Evolutionary conservation across 30 jellyfish, hydroid and myxozoan genomes (phyloP).

Genomic region (Mastigias papua): DNA sequence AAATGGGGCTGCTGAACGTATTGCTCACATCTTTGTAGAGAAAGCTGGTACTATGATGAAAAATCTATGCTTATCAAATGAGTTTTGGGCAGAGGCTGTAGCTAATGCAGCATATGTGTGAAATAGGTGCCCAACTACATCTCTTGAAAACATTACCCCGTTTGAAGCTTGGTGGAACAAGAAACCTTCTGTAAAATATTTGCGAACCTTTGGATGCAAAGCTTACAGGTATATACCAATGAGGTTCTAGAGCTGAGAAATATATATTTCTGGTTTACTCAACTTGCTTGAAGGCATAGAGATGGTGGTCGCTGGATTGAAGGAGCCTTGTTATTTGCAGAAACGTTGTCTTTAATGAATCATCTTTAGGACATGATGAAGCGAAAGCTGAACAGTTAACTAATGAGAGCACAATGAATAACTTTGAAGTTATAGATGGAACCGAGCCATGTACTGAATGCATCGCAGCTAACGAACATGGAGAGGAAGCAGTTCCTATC

Average conservation of each 20-base stretch:
- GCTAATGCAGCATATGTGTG: slow-evolving; percentile 53
- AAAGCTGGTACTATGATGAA: slow-evolving; percentile 15
- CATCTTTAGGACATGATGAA: background rate
- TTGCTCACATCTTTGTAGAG: background rate
- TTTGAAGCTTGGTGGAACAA: slow-evolving; percentile 54
- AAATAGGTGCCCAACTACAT: slow-evolving; percentile 54
- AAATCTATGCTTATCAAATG: background rate
- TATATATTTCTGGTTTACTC: slow-evolving; percentile 57
- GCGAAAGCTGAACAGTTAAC: background rate
- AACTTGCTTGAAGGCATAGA: slow-evolving; percentile 31
- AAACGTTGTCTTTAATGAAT: background rate
- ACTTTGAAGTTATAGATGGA: background rate
- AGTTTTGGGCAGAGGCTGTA: slow-evolving; percentile 80
- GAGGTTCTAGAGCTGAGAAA: slow-evolving; percentile 6
- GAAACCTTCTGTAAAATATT: slow-evolving; percentile 57
- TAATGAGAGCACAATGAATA: background rate
- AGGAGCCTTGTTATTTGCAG: slow-evolving; percentile 16
- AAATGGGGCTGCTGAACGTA: slow-evolving; percentile 63
- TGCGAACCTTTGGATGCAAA: slow-evolving; percentile 60
- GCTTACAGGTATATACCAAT: slow-evolving; percentile 21
- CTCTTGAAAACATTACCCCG: slow-evolving; percentile 55
- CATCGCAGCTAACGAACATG: background rate
- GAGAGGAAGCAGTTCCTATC: background rate
- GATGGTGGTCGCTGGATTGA: slow-evolving; percentile 34
- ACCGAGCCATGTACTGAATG: background rate